Evolutionary conservation across 2,888 invertebrate genomes (phyloP), one percentile per base, ranked within the genome.

Genomic region (Drosophila leonis): DNA sequence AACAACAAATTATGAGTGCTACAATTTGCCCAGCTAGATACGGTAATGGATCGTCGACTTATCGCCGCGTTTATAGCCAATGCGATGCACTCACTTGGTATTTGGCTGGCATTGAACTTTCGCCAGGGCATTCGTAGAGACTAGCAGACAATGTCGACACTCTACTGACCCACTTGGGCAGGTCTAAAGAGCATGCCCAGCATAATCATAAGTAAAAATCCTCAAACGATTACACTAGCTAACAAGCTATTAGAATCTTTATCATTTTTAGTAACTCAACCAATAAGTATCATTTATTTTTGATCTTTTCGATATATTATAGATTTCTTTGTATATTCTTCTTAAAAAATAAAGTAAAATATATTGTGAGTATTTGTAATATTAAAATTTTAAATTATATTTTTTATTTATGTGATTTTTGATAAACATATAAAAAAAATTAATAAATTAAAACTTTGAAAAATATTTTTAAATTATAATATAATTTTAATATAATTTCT

Each of bases 1-100:
- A 90, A 90, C 82, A 90, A 88, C 90, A 85, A 85, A 85, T 85
- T 85, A 85, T 85, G 84, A 84, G 88, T 89, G 86, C 90, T 82
- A 90, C 83, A 88, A 77, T 89, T 82, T 88, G 74, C 78, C 71
- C 65, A 65, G 62, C 60, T 41, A 41, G 65, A 66, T 75, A 80
- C 66, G 78, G 61, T 77, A 80, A 80, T 80, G 64, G 56, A 68
- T 56, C 37, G 27, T 51, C 39, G 55, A 52, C 73, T 71, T 74
- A 72, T 78, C 78, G 55, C 8, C 46, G 20, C 44, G 33, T 72
- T 69, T 65, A 29, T 27, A 57, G 72, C 57, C 55, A 4, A 69
- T 65, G 66, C 73, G 69, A 65, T 82, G 86, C 86, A 85, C 69
- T 83, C 88, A 85, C 69, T 82, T 72, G 69, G 41, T 44, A 33